Evolutionary conservation across 2,888 invertebrate species (phyloP).

Genomic region (Achlya flavicornis): DNA sequence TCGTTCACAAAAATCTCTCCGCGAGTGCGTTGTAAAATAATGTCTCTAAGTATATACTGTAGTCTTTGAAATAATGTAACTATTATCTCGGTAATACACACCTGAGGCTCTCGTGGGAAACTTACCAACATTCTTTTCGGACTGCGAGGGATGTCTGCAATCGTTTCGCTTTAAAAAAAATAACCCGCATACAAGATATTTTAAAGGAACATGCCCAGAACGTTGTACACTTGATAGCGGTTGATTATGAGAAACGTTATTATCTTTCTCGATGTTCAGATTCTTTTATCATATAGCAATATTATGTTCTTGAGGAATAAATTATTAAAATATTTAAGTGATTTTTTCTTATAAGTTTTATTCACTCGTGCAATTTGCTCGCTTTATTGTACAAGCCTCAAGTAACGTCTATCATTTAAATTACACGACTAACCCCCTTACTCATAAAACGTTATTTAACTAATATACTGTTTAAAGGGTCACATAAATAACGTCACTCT

Average conservation of each 20-base stretch:
- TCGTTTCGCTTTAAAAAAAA: slow-evolving; percentile 41
- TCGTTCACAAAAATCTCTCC: slow-evolving; percentile 51
- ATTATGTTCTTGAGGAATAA: neutral
- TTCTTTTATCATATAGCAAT: slow-evolving; percentile 3
- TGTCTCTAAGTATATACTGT: no score
- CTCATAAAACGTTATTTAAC: no score
- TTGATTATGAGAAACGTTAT: slow-evolving; percentile 48
- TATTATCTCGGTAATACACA: slow-evolving; percentile 63
- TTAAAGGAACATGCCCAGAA: slow-evolving; percentile 40
- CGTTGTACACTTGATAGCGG: slow-evolving; percentile 47
- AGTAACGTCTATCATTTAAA: no score
- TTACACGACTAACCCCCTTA: no score
- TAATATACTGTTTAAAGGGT: no score
- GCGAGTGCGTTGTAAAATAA: slow-evolving; percentile 48
- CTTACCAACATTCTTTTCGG: slow-evolving; percentile 45
- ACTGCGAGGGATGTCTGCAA: slow-evolving; percentile 35
- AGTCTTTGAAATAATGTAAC: slow-evolving; percentile 30
- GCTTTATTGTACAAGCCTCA: no score
- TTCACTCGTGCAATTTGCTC: no score
- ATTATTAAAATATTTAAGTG: neutral
- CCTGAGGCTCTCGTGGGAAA: slow-evolving; percentile 62
- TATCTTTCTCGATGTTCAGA: slow-evolving; percentile 22
- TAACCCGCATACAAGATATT: slow-evolving; percentile 38
- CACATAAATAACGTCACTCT: no score
- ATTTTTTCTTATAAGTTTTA: no score